Base-by-base conservation (phyloP, 2,797 vertebrate genomes). In the Chanos chanos region DNA sequence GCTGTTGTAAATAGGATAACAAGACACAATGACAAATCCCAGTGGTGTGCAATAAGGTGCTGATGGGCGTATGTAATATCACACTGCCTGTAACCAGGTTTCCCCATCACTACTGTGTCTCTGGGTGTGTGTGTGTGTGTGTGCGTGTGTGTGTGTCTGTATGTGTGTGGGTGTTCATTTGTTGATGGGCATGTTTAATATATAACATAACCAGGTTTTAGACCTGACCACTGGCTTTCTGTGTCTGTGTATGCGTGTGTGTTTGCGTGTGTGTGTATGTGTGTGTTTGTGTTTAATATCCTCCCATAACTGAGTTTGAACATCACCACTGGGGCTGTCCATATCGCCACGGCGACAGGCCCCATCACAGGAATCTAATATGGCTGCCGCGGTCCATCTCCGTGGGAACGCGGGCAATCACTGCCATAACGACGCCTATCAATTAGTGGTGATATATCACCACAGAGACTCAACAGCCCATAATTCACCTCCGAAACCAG, bases 11-110 rank as follows among this genome's bases (percentile, higher is more conserved):
- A 99, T 97, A 95, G 92, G 93, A 97, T 98, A 96, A 99, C 88
- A 90, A 94, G 93, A 92, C 90, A 94, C 92, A 92, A 94, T 97
- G 95, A 99, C 93, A 97, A 97, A 98, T 98, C 92, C 93, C 92
- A 89, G 91, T 92, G 94, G 92, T 92, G 90, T 83, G 94, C 95
- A 98, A 98, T 97, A 98, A 98, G 92, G 92, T 92, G 92, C 90
- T 92, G 92, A 93, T 96, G 92, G 91, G 92, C 92, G 92, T 93
- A 91, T 97, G 97, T 96, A 96, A 98, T 98, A 98, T 97, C 85
- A 84, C 89, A 90, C 91, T 66, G 68, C 78, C 71, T 78, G 76
- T 89, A 89, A 89, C 87, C 81, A 81, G 85, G 87, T 89, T 88
- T 89, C 70, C 62, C 64, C 66, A 73, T 51, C 22, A 41, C 16